Base-by-base conservation (phyloP, 2,888 invertebrate species). In the Hemistola chrysoprasaria region DNA sequence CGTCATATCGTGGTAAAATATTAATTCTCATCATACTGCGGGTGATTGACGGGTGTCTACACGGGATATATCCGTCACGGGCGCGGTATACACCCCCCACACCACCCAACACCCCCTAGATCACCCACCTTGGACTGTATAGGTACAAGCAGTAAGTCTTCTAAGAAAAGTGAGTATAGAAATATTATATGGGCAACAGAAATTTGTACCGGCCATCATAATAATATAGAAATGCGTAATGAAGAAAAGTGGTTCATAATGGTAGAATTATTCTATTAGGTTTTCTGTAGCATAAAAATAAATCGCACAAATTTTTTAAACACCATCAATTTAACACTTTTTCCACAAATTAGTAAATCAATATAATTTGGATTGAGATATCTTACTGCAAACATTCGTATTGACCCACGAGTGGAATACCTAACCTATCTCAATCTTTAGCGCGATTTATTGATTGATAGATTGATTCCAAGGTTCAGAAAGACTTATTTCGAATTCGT, bases 381-480 rank as follows among this genome's bases (percentile, higher is more conserved):
- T 3, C 16, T 4, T 16, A 16, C 16, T 16, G 16, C 16, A 16
- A 2, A 4, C 4, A 16, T 16, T 16, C 4, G 16, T 16, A 16
- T 4, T 3, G 3, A 59, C 68, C 62, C 71, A 22, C 59, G 58
- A 74, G 71, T 71, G 71, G 80, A 78, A 86, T 82, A n/a, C n/a
- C n/a, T n/a, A n/a, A n/a, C n/a, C n/a, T n/a, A 86, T 87, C 87
- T 87, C 84, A 87, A 87, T 87, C 86, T 86, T 83, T 77, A 78
- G 76, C 76, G 60, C 76, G 80, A 80, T 79, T 80, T 85, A 85
- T 85, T 84, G 85, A 86, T 85, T 83, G 85, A 85, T 84, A 75
- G 83, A 83, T 85, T 78, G 81, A 84, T 82, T 76, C 70, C 59
- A 53, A 39, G 42, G 41, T 46, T 47, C 39, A 22, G 39, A 46